phyloP scores from a whole-genome alignment of 2,797 vertebrate species.

The Schizothorax lantsangensis region DNA sequence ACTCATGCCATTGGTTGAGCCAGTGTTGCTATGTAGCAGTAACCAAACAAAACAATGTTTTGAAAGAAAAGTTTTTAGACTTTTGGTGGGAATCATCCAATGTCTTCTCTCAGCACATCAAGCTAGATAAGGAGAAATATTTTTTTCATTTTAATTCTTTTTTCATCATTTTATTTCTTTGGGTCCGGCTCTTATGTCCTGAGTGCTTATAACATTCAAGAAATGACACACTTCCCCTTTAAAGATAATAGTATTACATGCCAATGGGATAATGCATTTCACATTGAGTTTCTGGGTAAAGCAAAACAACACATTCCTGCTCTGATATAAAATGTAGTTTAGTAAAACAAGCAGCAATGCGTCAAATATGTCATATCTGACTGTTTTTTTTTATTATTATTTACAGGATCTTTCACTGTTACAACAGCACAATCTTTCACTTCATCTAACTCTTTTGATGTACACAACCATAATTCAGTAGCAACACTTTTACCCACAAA shows the following conservation, averaged over 20 bases:
- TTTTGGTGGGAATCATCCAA: neutral
- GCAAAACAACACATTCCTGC: neutral
- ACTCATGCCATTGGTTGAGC: neutral
- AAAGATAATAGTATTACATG: neutral
- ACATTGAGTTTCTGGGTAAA: neutral
- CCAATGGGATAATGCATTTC: neutral
- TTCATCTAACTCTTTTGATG: neutral
- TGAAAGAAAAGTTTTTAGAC: neutral
- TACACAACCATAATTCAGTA: neutral
- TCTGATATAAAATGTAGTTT: neutral
- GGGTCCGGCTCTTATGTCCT: neutral
- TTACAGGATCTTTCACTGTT: slow-evolving; percentile 10
- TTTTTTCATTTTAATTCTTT: neutral
- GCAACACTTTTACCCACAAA: neutral
- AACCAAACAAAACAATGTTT: neutral
- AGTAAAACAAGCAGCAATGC: neutral
- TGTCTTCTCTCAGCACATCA: neutral
- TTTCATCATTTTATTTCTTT: no score
- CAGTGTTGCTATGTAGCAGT: neutral
- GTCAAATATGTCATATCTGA: neutral
- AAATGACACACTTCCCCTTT: neutral
- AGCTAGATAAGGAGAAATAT: neutral
- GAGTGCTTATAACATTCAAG: neutral
- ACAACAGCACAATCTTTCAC: neutral
- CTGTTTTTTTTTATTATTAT: neutral